These are phyloP conservation scores for Acrocephalus arundinaceus DNA, from an alignment of 2,113 vertebrate species.

Conservation along the genomic window DNA sequence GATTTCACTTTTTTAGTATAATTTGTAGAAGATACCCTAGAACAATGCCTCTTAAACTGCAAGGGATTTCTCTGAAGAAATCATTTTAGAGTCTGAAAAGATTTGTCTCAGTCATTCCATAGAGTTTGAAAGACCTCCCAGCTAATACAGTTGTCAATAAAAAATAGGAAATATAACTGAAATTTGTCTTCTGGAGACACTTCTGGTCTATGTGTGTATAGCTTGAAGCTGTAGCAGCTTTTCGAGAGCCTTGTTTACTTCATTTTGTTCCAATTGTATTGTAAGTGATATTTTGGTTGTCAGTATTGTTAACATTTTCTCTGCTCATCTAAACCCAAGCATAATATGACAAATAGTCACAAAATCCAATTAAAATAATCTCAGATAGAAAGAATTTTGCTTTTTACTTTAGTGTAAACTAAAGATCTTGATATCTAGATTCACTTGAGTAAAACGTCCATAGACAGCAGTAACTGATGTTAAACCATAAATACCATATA, in stretches of 20 bases:
- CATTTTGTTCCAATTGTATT: not conserved
- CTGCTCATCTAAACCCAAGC: not conserved
- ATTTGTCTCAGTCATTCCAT: not conserved
- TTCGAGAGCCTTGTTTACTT: not conserved
- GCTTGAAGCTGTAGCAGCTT: not conserved
- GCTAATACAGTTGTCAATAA: not conserved
- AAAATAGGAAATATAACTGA: not conserved
- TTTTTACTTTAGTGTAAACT: not conserved
- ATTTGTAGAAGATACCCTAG: not conserved
- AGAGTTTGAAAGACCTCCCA: not conserved
- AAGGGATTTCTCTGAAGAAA: not conserved
- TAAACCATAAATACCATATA: not conserved
- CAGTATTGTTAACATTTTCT: not conserved
- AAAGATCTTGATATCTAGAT: not conserved
- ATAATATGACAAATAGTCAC: not conserved
- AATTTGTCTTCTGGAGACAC: not conserved
- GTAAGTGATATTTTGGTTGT: not conserved
- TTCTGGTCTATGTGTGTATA: not conserved
- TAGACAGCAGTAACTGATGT: not conserved
- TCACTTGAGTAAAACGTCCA: not conserved
- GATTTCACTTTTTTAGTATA: not conserved
- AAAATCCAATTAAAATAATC: not conserved
- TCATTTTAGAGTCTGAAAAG: not conserved
- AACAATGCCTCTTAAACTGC: not conserved
- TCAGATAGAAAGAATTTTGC: not conserved